Evolutionary conservation across 2,113 vertebrate species (phyloP).

Genomic region (Physeter macrocephalus): DNA sequence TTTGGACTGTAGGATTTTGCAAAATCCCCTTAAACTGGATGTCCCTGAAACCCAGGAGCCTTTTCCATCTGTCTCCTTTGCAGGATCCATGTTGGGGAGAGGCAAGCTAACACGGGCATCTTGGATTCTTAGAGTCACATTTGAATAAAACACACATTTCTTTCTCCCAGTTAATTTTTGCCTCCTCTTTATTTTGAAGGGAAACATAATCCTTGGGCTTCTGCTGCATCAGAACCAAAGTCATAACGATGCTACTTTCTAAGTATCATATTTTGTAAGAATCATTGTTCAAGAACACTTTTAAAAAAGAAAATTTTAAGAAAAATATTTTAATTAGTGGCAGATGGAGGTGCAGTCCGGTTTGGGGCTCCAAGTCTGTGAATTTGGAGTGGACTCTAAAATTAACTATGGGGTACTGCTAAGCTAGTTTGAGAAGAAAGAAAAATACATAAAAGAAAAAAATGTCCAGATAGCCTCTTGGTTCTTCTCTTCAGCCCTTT

Average conservation of each 20-base stretch:
- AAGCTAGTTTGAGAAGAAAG: background rate
- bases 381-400: background rate
- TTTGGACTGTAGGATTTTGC: slow-evolving; percentile 34
- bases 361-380: background rate
- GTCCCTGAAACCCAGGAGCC: slow-evolving; percentile 4
- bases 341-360: background rate
- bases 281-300: background rate
- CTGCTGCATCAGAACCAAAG: background rate
- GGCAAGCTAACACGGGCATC: background rate
- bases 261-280: background rate
- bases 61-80: slow-evolving; percentile 26
- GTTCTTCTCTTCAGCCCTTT: background rate
- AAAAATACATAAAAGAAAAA: background rate
- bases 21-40: slow-evolving; percentile 36
- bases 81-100: background rate
- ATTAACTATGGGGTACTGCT: background rate
- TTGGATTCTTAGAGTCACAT: background rate
- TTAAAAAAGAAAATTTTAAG: background rate
- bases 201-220: background rate
- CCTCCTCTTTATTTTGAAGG: background rate
- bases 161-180: background rate
- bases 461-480: background rate
- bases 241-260: background rate
- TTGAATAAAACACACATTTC: slow-evolving; percentile 13
- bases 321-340: background rate